Conservation (phyloP, 2,797 vertebrate genomes). For the Sphenodon punctatus region DNA sequence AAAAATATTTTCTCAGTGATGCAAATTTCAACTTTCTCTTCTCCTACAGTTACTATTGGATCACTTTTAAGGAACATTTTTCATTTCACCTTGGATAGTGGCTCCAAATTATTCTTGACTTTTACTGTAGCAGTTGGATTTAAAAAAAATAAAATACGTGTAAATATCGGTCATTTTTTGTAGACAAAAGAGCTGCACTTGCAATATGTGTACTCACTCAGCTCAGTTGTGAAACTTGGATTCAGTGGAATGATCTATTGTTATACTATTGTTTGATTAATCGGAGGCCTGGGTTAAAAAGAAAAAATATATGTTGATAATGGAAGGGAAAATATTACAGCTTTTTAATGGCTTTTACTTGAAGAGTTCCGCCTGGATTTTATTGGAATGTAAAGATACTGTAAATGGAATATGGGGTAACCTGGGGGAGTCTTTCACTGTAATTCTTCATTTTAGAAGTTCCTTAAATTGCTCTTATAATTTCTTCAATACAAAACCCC, state of each 20-base stretch:
- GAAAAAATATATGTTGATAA: background rate
- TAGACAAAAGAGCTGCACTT: background rate
- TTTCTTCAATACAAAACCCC: background rate
- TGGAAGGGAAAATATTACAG: too few relatives aligned
- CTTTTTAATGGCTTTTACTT: background rate
- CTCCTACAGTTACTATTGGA: background rate
- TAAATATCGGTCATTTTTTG: background rate
- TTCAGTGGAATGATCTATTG: conserved; percentile 27
- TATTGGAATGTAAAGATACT: too few relatives aligned
- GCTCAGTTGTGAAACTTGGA: conserved; percentile 36
- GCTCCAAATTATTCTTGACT: background rate
- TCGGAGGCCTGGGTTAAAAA: conserved; percentile 21
- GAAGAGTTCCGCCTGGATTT: background rate
- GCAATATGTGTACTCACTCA: background rate
- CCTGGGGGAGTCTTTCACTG: background rate
- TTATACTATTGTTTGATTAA: conserved; percentile 51
- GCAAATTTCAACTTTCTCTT: background rate
- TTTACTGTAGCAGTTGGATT: background rate
- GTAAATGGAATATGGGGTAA: background rate
- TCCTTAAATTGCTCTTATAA: background rate
- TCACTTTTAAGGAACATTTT: rapidly evolving
- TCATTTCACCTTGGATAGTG: background rate
- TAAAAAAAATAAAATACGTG: background rate
- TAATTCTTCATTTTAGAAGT: background rate
- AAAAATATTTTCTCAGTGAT: background rate